A percentile compares a stretch with the other conserved stretches of the same genome.
phyloP scores from a whole-genome alignment of 2,888 invertebrate species.

The Agrotis segetum region DNA sequence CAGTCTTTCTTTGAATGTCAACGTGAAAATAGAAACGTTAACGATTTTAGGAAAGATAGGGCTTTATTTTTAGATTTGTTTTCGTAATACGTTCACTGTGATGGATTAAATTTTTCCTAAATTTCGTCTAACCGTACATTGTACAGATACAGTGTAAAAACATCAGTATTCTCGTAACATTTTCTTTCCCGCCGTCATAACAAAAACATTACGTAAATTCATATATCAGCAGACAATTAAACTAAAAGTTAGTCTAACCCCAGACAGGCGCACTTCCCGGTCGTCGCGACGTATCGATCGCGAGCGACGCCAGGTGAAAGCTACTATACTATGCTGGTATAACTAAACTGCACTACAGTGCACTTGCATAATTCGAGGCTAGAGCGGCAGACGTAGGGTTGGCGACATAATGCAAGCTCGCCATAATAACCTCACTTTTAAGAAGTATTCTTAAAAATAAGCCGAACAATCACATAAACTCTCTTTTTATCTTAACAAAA shows the following conservation, averaged over 20 bases:
- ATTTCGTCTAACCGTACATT: not conserved
- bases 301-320: conserved; percentile 71
- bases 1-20: conserved; percentile 2
- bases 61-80: conserved; percentile 7
- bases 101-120: not conserved
- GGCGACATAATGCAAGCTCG: not conserved
- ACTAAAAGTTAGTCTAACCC: conserved; percentile 51
- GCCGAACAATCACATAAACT: conserved; percentile 1
- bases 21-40: not conserved
- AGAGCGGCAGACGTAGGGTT: conserved; percentile 46
- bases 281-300: conserved; percentile 79
- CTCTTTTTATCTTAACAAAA: conserved; percentile 22
- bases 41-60: not conserved
- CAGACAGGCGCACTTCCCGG: conserved; percentile 61
- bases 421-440: not conserved
- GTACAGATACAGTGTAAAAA: not conserved
- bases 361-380: conserved; percentile 64
- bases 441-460: conserved; percentile 26
- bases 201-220: conserved; percentile 32
- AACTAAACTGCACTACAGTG: conserved; percentile 61
- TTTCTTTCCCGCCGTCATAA: conserved; percentile 10
- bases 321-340: conserved; percentile 55
- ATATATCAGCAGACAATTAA: conserved; percentile 57
- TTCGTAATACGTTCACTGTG: not conserved
- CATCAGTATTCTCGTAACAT: not conserved